phyloP scores from a whole-genome alignment of 1,140 invertebrate genomes.

The Zaprionus tsacasi region DNA sequence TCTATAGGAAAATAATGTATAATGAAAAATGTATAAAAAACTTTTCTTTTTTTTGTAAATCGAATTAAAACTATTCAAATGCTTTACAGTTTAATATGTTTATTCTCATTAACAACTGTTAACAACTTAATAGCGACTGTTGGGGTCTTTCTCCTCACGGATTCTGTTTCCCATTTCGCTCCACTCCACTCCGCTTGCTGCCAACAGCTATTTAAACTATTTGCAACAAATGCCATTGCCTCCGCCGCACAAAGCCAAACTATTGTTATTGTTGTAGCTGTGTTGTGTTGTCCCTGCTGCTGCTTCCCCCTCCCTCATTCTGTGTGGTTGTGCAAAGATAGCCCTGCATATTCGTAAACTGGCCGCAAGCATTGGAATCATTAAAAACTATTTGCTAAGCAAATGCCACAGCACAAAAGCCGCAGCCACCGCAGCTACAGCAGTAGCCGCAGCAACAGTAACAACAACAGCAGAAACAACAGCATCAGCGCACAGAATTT shows the following conservation, averaged over 20 bases:
- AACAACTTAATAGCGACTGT: conserved; percentile 36
- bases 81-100: not conserved
- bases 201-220: conserved; percentile 46
- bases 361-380: conserved; percentile 72
- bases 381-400: conserved; percentile 78
- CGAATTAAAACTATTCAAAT: conserved; percentile 18
- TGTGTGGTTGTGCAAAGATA: not conserved
- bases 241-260: conserved; percentile 64
- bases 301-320: not conserved
- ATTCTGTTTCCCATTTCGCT: not conserved
- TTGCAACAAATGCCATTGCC: conserved; percentile 47
- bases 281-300: conserved; percentile 7
- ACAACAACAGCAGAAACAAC: conserved; percentile 2
- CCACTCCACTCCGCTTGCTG: not conserved
- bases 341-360: conserved; percentile 44
- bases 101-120: conserved; percentile 26
- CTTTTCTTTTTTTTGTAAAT: conserved; percentile 4
- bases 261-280: conserved; percentile 40
- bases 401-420: conserved; percentile 66
- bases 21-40: not conserved
- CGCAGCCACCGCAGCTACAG: conserved; percentile 16
- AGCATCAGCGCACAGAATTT: not conserved
- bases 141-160: not conserved
- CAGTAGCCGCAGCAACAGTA: not conserved
- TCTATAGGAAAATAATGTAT: not conserved